A percentile compares a stretch with the other conserved stretches of the same genome.
Conservation (phyloP, 2,113 vertebrate species). For the Accipiter virgatus region DNA sequence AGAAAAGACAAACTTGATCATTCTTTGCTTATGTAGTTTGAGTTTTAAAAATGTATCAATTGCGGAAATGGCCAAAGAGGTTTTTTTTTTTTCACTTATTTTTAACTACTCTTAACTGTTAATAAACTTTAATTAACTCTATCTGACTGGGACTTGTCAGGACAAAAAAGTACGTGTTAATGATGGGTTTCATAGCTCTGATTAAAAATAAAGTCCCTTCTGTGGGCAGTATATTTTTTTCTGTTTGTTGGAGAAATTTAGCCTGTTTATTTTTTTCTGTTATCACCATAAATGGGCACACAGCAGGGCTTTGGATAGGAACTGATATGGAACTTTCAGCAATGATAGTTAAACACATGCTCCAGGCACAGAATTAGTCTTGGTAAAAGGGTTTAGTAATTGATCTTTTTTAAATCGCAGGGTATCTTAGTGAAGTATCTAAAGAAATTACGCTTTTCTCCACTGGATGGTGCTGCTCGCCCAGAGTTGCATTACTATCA, state of each 20-base stretch:
- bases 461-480: conserved; percentile 56
- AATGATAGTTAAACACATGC: not conserved
- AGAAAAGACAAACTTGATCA: not conserved
- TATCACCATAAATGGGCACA: not conserved
- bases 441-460: not conserved
- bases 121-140: not conserved
- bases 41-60: not conserved
- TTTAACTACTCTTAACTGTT: not conserved
- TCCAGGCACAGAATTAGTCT: not conserved
- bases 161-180: not conserved
- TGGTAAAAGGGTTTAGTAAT: not conserved
- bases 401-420: not conserved
- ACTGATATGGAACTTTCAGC: not conserved
- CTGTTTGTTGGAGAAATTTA: not conserved
- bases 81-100: not conserved
- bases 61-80: not conserved
- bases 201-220: not conserved
- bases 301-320: not conserved
- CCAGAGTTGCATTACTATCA: not conserved
- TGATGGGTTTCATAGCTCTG: not conserved
- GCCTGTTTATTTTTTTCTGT: not conserved
- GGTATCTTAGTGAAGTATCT: not conserved
- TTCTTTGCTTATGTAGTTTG: not conserved
- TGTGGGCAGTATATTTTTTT: not conserved
- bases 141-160: not conserved